Evolutionary conservation across 2,888 invertebrate species (phyloP).

Genomic region (Agrochola litura): DNA sequence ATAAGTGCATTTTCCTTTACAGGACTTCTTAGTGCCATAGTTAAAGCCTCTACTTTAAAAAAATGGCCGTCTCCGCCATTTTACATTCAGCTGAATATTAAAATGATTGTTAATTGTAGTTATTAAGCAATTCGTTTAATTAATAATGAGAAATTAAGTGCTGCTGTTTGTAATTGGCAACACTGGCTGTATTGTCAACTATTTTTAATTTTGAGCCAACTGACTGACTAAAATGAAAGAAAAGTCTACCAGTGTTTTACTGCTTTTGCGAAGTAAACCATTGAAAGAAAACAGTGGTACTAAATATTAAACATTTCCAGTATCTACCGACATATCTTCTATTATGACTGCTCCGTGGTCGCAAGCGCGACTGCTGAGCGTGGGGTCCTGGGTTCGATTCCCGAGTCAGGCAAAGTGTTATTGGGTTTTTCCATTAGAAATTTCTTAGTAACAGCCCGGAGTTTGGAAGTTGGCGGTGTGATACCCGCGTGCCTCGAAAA

Average conservation of each 20-base stretch:
- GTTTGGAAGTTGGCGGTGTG: no score
- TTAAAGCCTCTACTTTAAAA: conserved; percentile 82
- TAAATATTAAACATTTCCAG: not conserved
- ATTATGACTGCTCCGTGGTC: no score
- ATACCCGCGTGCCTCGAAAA: no score
- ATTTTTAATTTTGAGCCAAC: conserved; percentile 13
- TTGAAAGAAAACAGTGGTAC: not conserved
- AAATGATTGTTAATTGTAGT: conserved; percentile 80
- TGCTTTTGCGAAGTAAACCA: not conserved
- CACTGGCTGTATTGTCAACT: conserved; percentile 20
- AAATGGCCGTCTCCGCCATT: conserved; percentile 73
- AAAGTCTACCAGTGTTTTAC: not conserved
- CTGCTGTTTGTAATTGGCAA: conserved; percentile 34
- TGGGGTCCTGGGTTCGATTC: no score
- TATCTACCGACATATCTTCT: no score
- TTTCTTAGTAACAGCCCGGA: no score
- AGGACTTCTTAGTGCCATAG: conserved; percentile 87
- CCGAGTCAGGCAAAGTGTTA: no score
- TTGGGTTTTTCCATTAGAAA: no score
- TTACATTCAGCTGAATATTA: conserved; percentile 73
- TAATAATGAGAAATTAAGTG: conserved; percentile 65
- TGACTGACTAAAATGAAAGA: conserved; percentile 1
- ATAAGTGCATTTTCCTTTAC: conserved; percentile 90
- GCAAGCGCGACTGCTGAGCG: no score
- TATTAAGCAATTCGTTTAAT: conserved; percentile 80